Evolutionary conservation across 2,113 vertebrate species (phyloP).

Genomic region (Equus przewalskii): DNA sequence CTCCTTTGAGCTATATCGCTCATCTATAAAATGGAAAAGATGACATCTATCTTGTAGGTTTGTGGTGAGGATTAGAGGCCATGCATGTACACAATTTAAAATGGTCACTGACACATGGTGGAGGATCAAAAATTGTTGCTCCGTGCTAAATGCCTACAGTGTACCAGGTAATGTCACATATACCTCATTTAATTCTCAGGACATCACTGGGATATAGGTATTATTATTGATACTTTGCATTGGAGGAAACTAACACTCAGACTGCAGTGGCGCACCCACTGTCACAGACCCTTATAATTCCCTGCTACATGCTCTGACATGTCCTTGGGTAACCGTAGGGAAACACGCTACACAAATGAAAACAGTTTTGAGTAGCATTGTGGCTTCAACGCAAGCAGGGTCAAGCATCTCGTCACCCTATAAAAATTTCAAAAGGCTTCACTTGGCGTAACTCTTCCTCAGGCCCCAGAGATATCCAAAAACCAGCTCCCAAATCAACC

Average conservation of each 20-base stretch:
- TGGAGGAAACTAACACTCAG: neutral
- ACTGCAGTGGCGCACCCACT: neutral
- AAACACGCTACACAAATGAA: neutral
- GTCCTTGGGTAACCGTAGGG: neutral
- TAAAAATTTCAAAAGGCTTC: neutral
- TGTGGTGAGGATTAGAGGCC: neutral
- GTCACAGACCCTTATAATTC: neutral
- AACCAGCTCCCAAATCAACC: neutral
- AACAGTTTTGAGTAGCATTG: neutral
- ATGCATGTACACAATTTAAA: neutral
- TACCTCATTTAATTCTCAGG: neutral
- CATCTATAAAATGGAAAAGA: neutral
- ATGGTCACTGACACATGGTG: neutral
- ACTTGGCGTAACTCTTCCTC: neutral
- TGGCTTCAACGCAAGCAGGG: neutral
- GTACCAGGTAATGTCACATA: neutral
- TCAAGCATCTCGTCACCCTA: neutral
- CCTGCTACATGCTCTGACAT: no score
- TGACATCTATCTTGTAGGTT: neutral
- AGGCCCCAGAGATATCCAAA: neutral
- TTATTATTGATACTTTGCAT: neutral
- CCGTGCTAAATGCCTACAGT: neutral
- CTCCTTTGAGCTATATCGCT: neutral
- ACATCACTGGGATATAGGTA: neutral
- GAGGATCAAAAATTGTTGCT: neutral